phyloP scores from a whole-genome alignment of 2,113 vertebrate species.

The Peromyscus leucopus region DNA sequence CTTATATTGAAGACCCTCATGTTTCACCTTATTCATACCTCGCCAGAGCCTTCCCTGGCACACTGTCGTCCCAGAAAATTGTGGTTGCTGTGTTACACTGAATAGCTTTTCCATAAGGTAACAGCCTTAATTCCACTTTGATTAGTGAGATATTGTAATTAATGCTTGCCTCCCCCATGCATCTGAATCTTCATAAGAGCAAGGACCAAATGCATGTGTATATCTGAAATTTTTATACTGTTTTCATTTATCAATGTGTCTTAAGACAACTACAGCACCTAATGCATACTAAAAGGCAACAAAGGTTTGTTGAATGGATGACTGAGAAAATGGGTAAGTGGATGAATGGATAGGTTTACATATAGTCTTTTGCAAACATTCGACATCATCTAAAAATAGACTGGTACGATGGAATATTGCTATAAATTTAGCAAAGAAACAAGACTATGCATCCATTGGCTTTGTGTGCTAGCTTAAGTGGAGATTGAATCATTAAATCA shows the following conservation, averaged over 20 bases:
- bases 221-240: neutral
- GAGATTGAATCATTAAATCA: neutral
- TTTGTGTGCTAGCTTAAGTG: neutral
- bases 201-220: neutral
- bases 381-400: neutral
- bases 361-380: neutral
- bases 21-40: neutral
- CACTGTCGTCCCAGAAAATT: neutral
- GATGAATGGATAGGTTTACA: conserved; percentile 2
- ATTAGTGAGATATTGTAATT: neutral
- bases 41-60: neutral
- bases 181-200: neutral
- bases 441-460: neutral
- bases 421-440: conserved; percentile 39
- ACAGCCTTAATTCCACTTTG: neutral
- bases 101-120: neutral
- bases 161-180: neutral
- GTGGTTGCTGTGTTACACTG: neutral
- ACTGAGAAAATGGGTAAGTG: neutral
- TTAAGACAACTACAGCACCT: neutral
- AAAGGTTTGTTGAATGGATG: conserved; percentile 32
- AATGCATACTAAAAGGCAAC: neutral
- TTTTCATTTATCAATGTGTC: neutral
- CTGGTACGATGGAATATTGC: conserved; percentile 6
- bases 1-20: neutral